Evolutionary conservation across 2,113 vertebrate genomes (phyloP).

Genomic region (Sebastes schlegelii): DNA sequence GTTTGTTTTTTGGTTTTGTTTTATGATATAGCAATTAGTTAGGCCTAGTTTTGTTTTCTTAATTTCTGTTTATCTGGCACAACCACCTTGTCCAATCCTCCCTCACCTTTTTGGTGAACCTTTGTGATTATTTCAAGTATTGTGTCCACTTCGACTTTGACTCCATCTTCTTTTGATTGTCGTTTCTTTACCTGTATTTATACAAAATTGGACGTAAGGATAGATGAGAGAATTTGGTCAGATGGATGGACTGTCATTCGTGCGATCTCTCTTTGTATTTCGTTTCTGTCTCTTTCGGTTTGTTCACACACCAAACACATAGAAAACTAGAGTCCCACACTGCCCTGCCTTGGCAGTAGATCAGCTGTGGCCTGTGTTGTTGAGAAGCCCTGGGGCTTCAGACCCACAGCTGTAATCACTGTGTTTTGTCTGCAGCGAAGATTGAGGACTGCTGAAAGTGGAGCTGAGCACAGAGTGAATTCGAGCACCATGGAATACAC

Average conservation of each 20-base stretch:
- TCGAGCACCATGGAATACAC: constrained; percentile 23
- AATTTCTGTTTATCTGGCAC: too few species aligned
- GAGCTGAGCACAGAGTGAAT: constrained; percentile 60
- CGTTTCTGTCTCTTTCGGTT: background rate
- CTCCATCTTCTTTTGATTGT: too few species aligned
- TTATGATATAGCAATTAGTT: too few species aligned
- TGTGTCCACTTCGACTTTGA: too few species aligned
- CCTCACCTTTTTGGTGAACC: too few species aligned
- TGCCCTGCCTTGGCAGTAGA: constrained; percentile 56
- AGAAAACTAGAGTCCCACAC: constrained; percentile 12
- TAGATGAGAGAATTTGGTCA: background rate
- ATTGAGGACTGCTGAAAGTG: constrained; percentile 71
- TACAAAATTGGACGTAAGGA: background rate
- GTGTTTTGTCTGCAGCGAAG: constrained; percentile 70
- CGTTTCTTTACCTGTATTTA: too few species aligned
- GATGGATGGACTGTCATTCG: background rate
- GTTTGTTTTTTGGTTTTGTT: too few species aligned
- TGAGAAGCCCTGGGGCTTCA: constrained; percentile 52
- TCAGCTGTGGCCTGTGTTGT: constrained; percentile 59
- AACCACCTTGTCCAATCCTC: too few species aligned
- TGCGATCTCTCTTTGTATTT: constrained; percentile 10
- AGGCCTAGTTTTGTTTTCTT: too few species aligned
- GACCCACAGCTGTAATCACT: constrained; percentile 76
- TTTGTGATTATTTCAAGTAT: too few species aligned
- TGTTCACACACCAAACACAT: constrained; percentile 8